A percentile compares a stretch with the other conserved stretches of the same genome.
phyloP scores from a whole-genome alignment of 2,797 vertebrate species.

The Anguilla anguilla region DNA sequence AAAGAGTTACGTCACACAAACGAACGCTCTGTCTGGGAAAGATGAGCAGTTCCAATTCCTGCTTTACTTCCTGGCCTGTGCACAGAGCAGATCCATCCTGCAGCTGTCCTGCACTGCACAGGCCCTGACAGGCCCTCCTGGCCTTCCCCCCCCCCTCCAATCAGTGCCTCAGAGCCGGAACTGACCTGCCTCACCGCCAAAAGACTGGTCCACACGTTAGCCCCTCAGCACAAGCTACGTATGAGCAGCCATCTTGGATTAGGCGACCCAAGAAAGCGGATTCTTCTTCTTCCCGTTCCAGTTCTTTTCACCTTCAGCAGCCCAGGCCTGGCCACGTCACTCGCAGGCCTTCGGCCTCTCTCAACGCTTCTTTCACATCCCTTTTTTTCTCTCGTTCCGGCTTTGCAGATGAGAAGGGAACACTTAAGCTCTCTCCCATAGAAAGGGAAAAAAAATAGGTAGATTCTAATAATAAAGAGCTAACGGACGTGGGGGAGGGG shows the following conservation, averaged over 20 bases:
- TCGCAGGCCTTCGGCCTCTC: too few relatives aligned
- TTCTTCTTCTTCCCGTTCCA: background rate
- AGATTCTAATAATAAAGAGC: slow-evolving; percentile 9
- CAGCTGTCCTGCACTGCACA: background rate
- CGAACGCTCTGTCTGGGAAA: background rate
- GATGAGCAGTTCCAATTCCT: background rate
- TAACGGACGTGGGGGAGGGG: slow-evolving; percentile 27
- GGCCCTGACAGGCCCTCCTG: background rate
- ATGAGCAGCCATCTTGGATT: background rate
- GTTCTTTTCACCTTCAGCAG: background rate
- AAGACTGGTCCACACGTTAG: background rate
- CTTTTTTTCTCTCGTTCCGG: background rate
- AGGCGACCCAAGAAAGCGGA: background rate
- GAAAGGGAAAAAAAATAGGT: background rate
- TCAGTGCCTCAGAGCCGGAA: background rate
- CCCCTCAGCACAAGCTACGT: background rate
- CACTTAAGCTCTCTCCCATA: slow-evolving; percentile 26
- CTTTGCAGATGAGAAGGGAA: slow-evolving; percentile 11
- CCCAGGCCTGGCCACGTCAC: too few relatives aligned
- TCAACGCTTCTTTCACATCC: slow-evolving; percentile 24
- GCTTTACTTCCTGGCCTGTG: background rate
- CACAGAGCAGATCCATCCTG: slow-evolving; percentile 3
- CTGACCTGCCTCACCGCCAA: background rate
- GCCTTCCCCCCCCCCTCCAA: background rate
- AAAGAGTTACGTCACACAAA: background rate